Percentiles rank a stretch among this genome's conserved stretches.
Conservation (phyloP, 2,113 vertebrate species). For the Apus apus region DNA sequence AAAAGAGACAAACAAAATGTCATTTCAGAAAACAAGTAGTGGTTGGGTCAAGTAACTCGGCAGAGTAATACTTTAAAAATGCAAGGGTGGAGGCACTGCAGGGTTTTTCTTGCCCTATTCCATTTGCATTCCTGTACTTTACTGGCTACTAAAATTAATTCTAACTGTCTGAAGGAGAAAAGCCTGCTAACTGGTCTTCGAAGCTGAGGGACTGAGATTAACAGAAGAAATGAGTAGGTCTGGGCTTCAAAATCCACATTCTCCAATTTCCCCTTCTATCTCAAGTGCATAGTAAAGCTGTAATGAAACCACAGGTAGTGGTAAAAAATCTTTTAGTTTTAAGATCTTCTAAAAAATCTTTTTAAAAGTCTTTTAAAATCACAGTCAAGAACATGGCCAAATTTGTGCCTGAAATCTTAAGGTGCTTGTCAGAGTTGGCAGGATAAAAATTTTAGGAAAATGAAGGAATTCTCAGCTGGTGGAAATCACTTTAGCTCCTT, state of each 20-base stretch:
- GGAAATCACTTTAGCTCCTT: background rate
- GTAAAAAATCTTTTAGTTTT: background rate
- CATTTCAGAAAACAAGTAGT: constrained; percentile 9
- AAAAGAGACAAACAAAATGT: background rate
- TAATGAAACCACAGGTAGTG: background rate
- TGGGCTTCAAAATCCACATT: constrained; percentile 26
- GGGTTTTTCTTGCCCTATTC: constrained; percentile 1
- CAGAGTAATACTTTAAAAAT: background rate
- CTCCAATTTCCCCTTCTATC: constrained; percentile 16
- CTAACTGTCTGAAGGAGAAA: background rate
- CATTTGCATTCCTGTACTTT: background rate
- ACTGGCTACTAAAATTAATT: background rate
- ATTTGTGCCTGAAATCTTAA: background rate
- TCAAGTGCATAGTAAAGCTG: background rate
- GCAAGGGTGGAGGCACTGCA: background rate
- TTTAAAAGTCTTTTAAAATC: background rate
- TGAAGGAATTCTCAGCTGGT: constrained; percentile 44
- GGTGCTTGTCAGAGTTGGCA: background rate
- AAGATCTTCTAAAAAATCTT: background rate
- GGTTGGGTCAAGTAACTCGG: background rate
- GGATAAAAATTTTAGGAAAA: constrained; percentile 21
- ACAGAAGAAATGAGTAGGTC: constrained; percentile 11
- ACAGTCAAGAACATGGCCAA: background rate
- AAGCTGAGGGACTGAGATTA: constrained; percentile 3
- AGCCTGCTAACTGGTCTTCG: background rate